Percentiles rank a stretch among this genome's conserved stretches.
These are phyloP conservation scores for Bombycilla garrulus DNA, from an alignment of 2,113 vertebrate species.

Conservation along the genomic window DNA sequence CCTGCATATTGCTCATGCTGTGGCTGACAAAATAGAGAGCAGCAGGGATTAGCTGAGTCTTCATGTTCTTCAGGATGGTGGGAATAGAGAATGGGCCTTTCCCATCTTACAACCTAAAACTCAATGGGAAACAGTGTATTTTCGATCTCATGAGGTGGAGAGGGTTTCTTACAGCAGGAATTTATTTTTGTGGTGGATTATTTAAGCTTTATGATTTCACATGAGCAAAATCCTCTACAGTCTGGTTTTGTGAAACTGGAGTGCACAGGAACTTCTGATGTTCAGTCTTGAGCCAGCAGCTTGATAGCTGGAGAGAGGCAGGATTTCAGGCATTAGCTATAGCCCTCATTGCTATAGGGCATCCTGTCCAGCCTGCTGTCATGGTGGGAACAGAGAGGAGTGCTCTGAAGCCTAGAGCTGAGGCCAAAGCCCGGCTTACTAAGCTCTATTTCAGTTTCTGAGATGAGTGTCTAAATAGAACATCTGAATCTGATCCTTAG, in stretches of 20 bases:
- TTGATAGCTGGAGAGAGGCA: not conserved
- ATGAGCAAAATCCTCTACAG: not conserved
- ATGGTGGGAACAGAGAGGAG: not conserved
- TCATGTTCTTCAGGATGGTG: not conserved
- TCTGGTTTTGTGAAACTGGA: not conserved
- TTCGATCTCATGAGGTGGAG: not conserved
- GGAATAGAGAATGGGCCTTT: not conserved
- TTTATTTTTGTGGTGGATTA: not conserved
- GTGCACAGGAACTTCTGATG: not conserved
- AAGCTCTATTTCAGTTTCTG: not conserved
- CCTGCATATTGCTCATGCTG: not conserved
- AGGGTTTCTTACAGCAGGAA: not conserved
- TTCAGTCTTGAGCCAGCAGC: not conserved
- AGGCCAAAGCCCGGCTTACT: not conserved
- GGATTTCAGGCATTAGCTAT: not conserved
- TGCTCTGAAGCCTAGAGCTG: not conserved
- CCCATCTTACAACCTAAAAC: not conserved
- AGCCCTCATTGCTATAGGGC: not conserved
- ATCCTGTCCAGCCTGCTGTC: not conserved
- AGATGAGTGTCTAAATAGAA: not conserved
- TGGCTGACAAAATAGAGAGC: not conserved
- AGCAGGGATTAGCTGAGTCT: not conserved
- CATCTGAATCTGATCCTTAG: not conserved
- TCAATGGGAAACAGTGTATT: not conserved
- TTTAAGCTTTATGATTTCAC: not conserved